phyloP scores from a whole-genome alignment of 2,888 invertebrate species.

The Melieria crassipennis region DNA sequence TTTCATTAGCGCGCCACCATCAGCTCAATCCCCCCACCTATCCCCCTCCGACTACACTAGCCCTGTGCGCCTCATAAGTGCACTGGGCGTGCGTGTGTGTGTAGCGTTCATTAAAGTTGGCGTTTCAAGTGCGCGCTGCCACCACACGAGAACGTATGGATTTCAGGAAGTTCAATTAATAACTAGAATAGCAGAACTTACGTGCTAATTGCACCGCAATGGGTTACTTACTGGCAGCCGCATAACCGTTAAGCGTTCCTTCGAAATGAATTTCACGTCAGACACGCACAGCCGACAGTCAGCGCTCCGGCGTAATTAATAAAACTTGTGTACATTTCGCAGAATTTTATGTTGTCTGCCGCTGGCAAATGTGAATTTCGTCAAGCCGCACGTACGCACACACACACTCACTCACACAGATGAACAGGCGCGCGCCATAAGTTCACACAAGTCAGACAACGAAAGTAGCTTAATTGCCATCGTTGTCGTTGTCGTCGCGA shows the following conservation, averaged over 20 bases:
- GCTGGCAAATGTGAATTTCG: too few species aligned
- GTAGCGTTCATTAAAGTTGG: background rate
- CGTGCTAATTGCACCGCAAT: background rate
- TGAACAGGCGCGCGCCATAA: background rate
- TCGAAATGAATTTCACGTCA: too few species aligned
- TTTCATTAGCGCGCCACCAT: constrained; percentile 33
- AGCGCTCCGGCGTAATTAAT: too few species aligned
- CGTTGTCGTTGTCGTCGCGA: background rate
- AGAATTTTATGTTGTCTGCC: too few species aligned
- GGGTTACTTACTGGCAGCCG: too few species aligned
- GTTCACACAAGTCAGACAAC: constrained; percentile 24
- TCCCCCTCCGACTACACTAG: too few species aligned
- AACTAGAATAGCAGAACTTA: constrained; percentile 40
- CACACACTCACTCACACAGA: too few species aligned
- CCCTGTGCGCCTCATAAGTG: background rate
- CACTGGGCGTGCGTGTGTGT: background rate
- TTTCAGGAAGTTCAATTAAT: constrained; percentile 61
- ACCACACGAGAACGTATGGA: constrained; percentile 7
- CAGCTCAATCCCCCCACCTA: background rate
- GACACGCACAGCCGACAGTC: too few species aligned
- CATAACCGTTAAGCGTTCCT: too few species aligned
- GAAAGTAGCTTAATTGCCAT: constrained; percentile 5
- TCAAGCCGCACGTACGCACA: too few species aligned
- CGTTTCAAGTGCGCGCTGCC: background rate
- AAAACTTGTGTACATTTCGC: too few species aligned